A percentile compares a stretch with the other conserved stretches of the same genome.
Conservation (phyloP, 2,113 vertebrate species). For the Hemichromis elongatus region DNA sequence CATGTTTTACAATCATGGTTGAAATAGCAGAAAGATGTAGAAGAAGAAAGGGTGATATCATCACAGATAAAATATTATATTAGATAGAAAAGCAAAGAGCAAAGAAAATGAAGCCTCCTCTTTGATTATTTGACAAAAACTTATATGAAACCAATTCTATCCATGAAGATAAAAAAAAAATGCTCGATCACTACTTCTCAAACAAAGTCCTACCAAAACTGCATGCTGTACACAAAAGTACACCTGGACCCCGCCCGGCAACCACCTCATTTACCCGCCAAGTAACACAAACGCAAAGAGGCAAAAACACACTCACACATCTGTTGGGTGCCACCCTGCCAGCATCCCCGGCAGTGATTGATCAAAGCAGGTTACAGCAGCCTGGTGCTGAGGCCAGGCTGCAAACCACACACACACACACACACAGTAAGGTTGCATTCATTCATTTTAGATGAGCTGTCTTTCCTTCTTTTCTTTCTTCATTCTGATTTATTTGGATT, state of each 20-base stretch:
- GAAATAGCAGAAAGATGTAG: neutral
- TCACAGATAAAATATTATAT: neutral
- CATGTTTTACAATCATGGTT: neutral
- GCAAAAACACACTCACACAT: neutral
- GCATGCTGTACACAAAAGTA: neutral
- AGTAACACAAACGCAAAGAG: neutral
- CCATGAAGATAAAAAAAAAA: neutral
- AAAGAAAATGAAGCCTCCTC: no score
- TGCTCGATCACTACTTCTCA: neutral
- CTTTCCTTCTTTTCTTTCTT: neutral
- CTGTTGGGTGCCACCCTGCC: constrained; percentile 1
- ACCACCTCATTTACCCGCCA: neutral
- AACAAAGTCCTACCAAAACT: neutral
- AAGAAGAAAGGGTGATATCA: neutral
- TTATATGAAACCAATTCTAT: neutral
- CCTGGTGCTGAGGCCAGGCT: constrained; percentile 62
- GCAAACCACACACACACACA: neutral
- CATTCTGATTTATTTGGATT: neutral
- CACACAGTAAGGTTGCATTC: neutral
- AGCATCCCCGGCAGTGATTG: constrained; percentile 54
- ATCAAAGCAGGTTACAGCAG: constrained; percentile 80
- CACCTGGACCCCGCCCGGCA: neutral
- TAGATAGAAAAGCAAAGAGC: no score
- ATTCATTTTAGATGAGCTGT: constrained; percentile 7
- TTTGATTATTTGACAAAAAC: neutral